Base-by-base conservation (phyloP, 2,113 vertebrate species). In the Terrapene triunguis region DNA sequence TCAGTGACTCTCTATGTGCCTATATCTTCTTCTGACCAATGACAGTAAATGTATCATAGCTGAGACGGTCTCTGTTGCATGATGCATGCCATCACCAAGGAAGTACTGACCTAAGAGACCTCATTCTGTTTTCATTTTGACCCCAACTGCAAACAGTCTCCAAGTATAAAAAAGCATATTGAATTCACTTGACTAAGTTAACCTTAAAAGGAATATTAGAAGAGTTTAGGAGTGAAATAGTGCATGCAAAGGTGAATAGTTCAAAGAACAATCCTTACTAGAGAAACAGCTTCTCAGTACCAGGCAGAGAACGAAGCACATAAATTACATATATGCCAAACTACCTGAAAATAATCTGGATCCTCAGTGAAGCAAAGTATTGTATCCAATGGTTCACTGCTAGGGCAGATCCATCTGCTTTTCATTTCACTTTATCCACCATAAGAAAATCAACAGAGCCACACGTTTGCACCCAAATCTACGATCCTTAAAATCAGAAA, bases 321-420 rank as follows among this genome's bases (percentile, higher is more conserved):
- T 98, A 97, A 97, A 98, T 98, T 97, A 97, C 93, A 89, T 92
- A 48, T 85, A 92, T 89, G 29, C 82, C 95, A 97, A 97, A 96
- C 93, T 92, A 96, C 92, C 94, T 95, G 89, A 96, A 97, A 98
- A 92, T 95, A 91, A 97, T 97, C 92, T 97, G 90, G 93, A 93
- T 95, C 96, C 42, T 91, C 86, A 93, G 32, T 95, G 96, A 97
- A 96, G 95, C 93, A 96, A 84, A 95, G 92, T 96, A 94, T 89
- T 92, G 85, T 81, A 94, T 88, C 93, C 82, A 83, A 50, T 94
- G 94, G 95, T 96, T 94, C 94, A 87, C 44, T 94, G 96, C 79
- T 92, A 96, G 92, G 92, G 96, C 59, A 98, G 84, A 94, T 93
- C 84, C 91, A 89, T 95, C 96, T 96, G 82, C 92, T 96, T 97